Evolutionary conservation across 1,140 invertebrate genomes (phyloP).

Genomic region (Phenacoccus solenopsis): DNA sequence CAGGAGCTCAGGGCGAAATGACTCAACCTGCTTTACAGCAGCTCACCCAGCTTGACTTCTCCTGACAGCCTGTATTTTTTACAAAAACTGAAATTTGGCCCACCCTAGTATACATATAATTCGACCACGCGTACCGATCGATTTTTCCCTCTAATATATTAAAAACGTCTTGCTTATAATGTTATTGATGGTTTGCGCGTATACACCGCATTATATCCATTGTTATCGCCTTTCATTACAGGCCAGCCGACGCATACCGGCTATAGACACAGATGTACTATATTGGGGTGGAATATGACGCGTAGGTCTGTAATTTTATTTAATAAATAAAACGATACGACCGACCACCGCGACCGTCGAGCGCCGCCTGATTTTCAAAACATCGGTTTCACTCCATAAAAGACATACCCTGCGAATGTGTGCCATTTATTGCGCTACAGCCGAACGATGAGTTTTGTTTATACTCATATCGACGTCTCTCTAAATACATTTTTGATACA

Average conservation of each 20-base stretch:
- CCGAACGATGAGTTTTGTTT: no score
- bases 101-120: no score
- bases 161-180: slow-evolving; percentile 3
- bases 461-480: no score
- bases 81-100: no score
- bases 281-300: background rate
- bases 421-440: no score
- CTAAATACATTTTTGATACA: no score
- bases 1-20: no score
- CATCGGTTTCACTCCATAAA: background rate
- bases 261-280: background rate
- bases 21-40: no score
- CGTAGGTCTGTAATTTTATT: background rate
- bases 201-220: background rate
- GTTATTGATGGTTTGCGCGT: background rate
- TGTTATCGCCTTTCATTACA: background rate
- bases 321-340: background rate
- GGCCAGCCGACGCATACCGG: background rate
- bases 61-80: no score
- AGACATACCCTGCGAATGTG: no score
- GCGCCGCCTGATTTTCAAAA: background rate
- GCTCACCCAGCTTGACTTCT: no score
- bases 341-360: background rate
- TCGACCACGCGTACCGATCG: no score
- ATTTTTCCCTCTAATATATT: background rate